Conservation (phyloP, 2,797 vertebrate species). For the Dicrostonyx torquatus region DNA sequence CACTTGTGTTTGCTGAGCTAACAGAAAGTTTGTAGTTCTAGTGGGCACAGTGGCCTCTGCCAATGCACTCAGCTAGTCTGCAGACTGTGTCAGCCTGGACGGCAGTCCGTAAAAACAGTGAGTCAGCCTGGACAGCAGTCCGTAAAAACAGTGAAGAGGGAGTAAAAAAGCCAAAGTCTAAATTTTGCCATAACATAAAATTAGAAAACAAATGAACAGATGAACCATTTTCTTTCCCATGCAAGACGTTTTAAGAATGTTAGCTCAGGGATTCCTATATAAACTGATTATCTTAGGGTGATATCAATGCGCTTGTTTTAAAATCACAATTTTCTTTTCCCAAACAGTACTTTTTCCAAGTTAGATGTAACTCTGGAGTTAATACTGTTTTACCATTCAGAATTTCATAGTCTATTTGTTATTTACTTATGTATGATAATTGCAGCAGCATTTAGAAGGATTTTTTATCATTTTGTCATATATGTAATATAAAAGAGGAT, state of each 20-base stretch:
- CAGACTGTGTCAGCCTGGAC: not conserved
- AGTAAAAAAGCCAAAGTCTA: not conserved
- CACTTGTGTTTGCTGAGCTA: not conserved
- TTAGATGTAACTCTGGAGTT: not conserved
- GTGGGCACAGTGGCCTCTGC: not conserved
- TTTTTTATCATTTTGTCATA: conserved; percentile 19
- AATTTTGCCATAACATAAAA: not conserved
- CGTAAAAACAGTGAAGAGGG: not conserved
- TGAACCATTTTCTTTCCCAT: not conserved
- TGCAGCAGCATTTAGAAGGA: not conserved
- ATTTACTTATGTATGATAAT: not conserved
- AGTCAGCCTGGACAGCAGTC: not conserved
- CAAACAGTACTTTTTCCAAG: conserved; percentile 35
- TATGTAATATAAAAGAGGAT: not conserved
- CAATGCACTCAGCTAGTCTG: not conserved
- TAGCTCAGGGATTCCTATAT: conserved; percentile 33
- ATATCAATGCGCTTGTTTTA: conserved; percentile 7
- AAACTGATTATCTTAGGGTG: conserved; percentile 22
- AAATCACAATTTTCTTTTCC: conserved; percentile 33
- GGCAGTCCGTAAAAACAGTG: not conserved
- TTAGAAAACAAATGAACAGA: not conserved
- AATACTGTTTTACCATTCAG: not conserved
- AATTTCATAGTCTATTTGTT: conserved; percentile 29
- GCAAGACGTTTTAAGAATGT: not conserved
- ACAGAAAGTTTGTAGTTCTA: not conserved